These are phyloP conservation scores for Anarhynchus alexandrinus DNA, from an alignment of 2,113 vertebrate species.

Conservation along the genomic window DNA sequence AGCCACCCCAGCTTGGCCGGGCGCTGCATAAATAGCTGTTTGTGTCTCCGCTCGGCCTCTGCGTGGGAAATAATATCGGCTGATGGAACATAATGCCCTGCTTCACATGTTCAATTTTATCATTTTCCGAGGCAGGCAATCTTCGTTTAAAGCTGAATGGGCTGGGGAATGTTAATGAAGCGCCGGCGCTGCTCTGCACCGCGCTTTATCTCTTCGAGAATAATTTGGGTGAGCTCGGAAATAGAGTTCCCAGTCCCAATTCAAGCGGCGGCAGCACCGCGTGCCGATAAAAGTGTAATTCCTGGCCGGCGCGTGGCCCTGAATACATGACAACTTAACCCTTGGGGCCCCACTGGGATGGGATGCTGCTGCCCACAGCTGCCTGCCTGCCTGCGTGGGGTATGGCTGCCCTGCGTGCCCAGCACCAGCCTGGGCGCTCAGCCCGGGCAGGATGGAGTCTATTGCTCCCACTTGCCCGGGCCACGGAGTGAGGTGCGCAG, in stretches of 20 bases:
- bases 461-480: accelerated
- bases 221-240: constrained; percentile 68
- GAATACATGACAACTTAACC: constrained; percentile 64
- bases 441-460: neutral
- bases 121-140: constrained; percentile 65
- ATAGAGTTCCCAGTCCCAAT: constrained; percentile 71
- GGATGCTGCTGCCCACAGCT: neutral
- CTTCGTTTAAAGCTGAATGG: constrained; percentile 69
- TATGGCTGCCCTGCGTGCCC: accelerated
- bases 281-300: constrained; percentile 68
- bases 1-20: neutral
- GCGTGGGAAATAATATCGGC: constrained; percentile 64
- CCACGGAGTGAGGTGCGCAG: neutral
- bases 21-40: constrained; percentile 60
- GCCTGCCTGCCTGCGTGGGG: neutral
- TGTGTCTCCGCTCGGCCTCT: constrained; percentile 53
- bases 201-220: constrained; percentile 64
- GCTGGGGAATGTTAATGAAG: constrained; percentile 69
- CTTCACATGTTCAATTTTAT: constrained; percentile 70
- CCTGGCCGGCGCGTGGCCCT: constrained; percentile 41
- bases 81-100: constrained; percentile 67
- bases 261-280: constrained; percentile 51
- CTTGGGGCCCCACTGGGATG: neutral
- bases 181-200: constrained; percentile 55
- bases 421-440: neutral